phyloP scores from a whole-genome alignment of 1,140 invertebrate genomes.

The Galendromus occidentalis region DNA sequence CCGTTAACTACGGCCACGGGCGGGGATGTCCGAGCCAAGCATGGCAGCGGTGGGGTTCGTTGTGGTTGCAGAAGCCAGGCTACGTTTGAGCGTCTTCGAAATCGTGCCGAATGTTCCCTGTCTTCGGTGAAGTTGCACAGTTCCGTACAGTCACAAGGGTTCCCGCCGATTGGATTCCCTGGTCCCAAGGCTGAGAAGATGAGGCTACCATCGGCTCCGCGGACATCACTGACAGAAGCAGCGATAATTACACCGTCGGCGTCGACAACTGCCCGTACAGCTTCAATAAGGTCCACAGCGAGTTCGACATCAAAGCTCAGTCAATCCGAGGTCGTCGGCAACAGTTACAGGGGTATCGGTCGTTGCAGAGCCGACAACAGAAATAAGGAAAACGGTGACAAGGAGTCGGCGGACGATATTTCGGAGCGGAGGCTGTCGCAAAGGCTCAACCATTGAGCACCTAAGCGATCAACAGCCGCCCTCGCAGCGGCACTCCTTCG shows the following conservation, averaged over 20 bases:
- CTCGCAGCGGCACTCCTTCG: constrained; percentile 1
- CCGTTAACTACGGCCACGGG: too few species aligned
- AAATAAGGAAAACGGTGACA: neutral
- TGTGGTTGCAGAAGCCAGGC: too few species aligned
- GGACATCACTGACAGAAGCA: neutral
- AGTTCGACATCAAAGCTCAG: neutral
- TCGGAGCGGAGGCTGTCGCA: neutral
- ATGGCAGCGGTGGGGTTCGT: too few species aligned
- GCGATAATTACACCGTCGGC: neutral
- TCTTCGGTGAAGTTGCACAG: too few species aligned
- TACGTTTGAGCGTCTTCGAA: too few species aligned
- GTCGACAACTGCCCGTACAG: neutral
- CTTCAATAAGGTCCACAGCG: neutral
- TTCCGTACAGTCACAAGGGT: too few species aligned
- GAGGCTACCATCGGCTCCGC: neutral
- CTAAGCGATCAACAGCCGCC: neutral
- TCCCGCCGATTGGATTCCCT: too few species aligned
- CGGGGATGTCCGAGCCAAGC: too few species aligned
- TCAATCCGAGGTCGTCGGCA: neutral
- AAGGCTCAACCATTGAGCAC: neutral
- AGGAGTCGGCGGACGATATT: neutral
- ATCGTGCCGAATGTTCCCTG: too few species aligned
- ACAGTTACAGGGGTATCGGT: neutral
- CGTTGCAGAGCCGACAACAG: neutral
- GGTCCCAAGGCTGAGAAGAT: too few species aligned